Evolutionary conservation across 1,140 invertebrate genomes (phyloP).

Genomic region (Drosophila navojoa): DNA sequence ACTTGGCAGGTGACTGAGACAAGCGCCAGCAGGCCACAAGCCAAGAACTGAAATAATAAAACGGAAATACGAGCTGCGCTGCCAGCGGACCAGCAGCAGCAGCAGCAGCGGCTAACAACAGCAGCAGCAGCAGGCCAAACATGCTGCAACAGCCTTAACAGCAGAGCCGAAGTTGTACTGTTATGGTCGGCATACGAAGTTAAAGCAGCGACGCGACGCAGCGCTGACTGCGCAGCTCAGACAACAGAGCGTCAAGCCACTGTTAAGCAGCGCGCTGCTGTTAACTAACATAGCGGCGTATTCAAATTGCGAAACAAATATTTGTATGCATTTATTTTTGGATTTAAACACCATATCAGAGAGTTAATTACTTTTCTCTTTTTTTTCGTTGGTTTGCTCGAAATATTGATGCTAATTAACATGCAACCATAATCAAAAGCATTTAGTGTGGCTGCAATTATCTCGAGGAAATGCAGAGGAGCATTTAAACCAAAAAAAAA

Average conservation of each 20-base stretch:
- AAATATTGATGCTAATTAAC: constrained; percentile 30
- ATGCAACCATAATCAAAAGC: constrained; percentile 25
- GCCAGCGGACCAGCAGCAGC: constrained; percentile 18
- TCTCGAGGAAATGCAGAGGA: constrained; percentile 31
- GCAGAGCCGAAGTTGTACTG: constrained; percentile 33
- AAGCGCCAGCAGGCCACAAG: constrained; percentile 52
- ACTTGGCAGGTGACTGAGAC: constrained; percentile 69
- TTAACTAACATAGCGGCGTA: constrained; percentile 18
- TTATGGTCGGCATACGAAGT: constrained; percentile 16
- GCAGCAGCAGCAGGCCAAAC: not conserved
- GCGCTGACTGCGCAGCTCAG: constrained; percentile 16
- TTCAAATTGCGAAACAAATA: constrained; percentile 22
- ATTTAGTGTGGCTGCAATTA: constrained; percentile 17
- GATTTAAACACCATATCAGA: constrained; percentile 18
- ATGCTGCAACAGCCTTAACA: constrained; percentile 21
- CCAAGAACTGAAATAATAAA: constrained; percentile 57
- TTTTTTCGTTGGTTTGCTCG: constrained; percentile 20
- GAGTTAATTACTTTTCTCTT: not conserved
- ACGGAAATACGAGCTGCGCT: constrained; percentile 42
- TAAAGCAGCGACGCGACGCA: constrained; percentile 24
- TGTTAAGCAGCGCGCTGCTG: constrained; percentile 31
- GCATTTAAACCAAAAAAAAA: not conserved
- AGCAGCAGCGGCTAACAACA: constrained; percentile 9
- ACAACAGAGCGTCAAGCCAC: constrained; percentile 17
- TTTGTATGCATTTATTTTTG: constrained; percentile 22